phyloP scores from a whole-genome alignment of 1,140 invertebrate species.

The Ectropis grisescens region DNA sequence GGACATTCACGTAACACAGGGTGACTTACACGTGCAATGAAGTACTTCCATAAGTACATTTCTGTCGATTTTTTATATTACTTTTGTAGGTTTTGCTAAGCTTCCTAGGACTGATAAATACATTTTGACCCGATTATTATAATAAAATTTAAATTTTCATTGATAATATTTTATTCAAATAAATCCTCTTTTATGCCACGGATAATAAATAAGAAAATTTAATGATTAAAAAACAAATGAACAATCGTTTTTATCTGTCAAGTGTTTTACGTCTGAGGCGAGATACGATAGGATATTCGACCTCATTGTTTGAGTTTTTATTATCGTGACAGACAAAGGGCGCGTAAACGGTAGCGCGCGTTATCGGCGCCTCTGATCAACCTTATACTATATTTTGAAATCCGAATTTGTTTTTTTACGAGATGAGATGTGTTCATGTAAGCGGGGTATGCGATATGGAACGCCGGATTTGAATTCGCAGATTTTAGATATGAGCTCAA shows the following conservation, averaged over 20 bases:
- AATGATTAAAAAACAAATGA: not conserved
- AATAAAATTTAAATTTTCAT: slow-evolving; percentile 2
- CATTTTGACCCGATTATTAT: too few species aligned
- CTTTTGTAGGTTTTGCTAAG: too few species aligned
- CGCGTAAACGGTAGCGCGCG: slow-evolving; percentile 59
- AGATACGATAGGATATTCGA: slow-evolving; percentile 31
- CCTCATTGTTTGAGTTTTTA: slow-evolving; percentile 58
- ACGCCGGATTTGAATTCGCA: slow-evolving; percentile 12
- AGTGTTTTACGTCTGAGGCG: slow-evolving; percentile 43
- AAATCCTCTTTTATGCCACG: slow-evolving; percentile 2
- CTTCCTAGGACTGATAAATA: too few species aligned
- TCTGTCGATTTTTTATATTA: too few species aligned
- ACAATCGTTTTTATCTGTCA: slow-evolving; percentile 37
- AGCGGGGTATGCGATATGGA: slow-evolving; percentile 38
- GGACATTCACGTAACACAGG: too few species aligned
- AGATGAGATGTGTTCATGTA: slow-evolving; percentile 35
- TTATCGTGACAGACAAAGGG: slow-evolving; percentile 51
- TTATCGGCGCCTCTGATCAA: slow-evolving; percentile 62
- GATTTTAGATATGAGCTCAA: slow-evolving; percentile 3
- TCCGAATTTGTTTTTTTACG: slow-evolving; percentile 22
- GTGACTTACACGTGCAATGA: too few species aligned
- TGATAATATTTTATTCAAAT: slow-evolving; percentile 15
- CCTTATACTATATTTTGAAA: slow-evolving; percentile 33
- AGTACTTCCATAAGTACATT: too few species aligned
- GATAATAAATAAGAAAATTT: slow-evolving; percentile 2